Evolutionary conservation across 2,797 vertebrate genomes (phyloP).

Genomic region (Remorina albescens): DNA sequence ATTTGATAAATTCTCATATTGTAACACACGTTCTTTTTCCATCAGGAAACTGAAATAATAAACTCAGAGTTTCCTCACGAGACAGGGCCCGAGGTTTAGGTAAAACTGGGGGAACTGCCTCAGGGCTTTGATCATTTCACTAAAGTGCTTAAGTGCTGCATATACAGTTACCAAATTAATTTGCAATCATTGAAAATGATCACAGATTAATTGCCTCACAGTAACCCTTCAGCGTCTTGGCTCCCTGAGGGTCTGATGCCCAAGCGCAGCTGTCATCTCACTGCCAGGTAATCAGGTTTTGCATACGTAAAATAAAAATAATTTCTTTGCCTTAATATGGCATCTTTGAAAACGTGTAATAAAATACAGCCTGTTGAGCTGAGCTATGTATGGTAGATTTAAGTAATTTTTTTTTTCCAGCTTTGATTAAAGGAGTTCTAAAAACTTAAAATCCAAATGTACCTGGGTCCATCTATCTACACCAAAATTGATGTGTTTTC

Average conservation of each 20-base stretch:
- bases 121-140: not conserved
- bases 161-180: slow-evolving; percentile 21
- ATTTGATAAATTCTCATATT: not conserved
- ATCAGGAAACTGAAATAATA: not conserved
- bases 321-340: not conserved
- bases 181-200: slow-evolving; percentile 28
- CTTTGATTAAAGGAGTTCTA: slow-evolving; percentile 22
- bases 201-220: slow-evolving; percentile 22
- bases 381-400: not conserved
- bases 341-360: not conserved
- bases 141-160: slow-evolving; percentile 3
- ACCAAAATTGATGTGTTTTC: slow-evolving; percentile 46
- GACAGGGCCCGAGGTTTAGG: slow-evolving; percentile 1
- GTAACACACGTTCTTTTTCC: not conserved
- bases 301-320: not conserved
- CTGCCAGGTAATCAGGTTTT: slow-evolving; percentile 9
- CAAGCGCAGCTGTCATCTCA: not conserved
- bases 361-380: not conserved
- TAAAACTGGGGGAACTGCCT: slow-evolving; percentile 1
- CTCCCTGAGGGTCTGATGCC: not conserved
- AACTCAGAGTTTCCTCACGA: not conserved
- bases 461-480: slow-evolving; percentile 33
- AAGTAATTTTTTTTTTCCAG: slow-evolving; percentile 15
- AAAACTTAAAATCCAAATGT: too few relatives aligned
- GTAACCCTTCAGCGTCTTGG: slow-evolving; percentile 9